Conservation (phyloP, 2,888 invertebrate genomes). For the Xestia xanthographa region DNA sequence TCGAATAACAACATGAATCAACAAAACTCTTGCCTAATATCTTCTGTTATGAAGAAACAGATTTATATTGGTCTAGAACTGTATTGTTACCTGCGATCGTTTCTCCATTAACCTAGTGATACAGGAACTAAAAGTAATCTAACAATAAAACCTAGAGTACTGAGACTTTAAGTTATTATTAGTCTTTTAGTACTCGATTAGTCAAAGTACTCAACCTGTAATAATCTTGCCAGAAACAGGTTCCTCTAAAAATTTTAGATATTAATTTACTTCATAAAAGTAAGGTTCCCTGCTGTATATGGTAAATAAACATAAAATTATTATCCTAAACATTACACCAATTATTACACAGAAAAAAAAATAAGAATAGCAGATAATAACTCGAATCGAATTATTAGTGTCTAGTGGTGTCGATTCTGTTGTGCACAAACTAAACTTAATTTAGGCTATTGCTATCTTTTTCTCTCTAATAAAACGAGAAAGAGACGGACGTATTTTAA, state of each 20-base stretch:
- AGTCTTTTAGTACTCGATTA: background rate
- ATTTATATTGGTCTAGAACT: constrained; percentile 3
- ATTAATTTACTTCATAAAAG: background rate
- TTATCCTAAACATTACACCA: too few relatives aligned
- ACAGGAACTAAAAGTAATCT: background rate
- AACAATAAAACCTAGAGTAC: background rate
- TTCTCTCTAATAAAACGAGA: too few relatives aligned
- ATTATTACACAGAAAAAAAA: too few relatives aligned
- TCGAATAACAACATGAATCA: constrained; percentile 13
- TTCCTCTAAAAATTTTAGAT: background rate
- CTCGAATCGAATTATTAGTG: background rate
- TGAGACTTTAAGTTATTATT: background rate
- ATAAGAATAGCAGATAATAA: too few relatives aligned
- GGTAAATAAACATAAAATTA: background rate
- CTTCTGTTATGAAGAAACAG: background rate
- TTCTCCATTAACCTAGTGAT: background rate
- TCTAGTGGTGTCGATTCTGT: too few relatives aligned
- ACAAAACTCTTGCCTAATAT: constrained; percentile 13
- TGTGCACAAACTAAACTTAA: too few relatives aligned
- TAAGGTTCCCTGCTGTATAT: background rate
- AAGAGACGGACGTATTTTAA: too few relatives aligned
- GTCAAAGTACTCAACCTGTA: background rate
- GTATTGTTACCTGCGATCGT: background rate
- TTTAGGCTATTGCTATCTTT: too few relatives aligned
- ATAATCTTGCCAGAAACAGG: background rate